phyloP scores from a whole-genome alignment of 2,113 vertebrate species.

The Daboia siamensis region DNA sequence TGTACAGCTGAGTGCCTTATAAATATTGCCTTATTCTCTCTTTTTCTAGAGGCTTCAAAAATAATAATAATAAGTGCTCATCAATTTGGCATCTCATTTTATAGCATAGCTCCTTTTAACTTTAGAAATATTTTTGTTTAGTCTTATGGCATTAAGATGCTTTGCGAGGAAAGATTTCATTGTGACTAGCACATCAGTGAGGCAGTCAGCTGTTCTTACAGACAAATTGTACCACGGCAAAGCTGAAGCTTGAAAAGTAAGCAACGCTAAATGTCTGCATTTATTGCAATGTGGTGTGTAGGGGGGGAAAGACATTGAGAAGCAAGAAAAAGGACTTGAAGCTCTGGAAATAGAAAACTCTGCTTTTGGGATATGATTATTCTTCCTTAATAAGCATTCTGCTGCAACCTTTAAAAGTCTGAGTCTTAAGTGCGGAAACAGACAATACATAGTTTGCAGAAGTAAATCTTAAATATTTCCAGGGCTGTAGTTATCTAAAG shows the following conservation, averaged over 20 bases:
- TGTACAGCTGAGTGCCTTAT: constrained; percentile 2
- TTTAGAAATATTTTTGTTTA: not conserved
- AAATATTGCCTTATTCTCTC: constrained; percentile 18
- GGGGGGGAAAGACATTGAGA: not conserved
- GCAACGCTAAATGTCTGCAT: not conserved
- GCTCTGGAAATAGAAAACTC: not conserved
- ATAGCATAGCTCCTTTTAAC: not conserved
- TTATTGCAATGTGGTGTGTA: not conserved
- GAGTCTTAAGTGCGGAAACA: not conserved
- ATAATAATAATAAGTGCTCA: not conserved
- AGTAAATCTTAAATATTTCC: not conserved
- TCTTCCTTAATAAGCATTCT: not conserved
- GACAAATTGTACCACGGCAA: not conserved
- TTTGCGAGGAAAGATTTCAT: not conserved
- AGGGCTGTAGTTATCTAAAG: not conserved
- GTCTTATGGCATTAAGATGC: not conserved
- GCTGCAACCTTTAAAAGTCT: not conserved
- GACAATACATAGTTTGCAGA: not conserved
- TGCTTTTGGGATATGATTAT: not conserved
- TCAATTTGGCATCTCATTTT: not conserved
- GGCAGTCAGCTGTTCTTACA: not conserved
- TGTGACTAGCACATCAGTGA: not conserved
- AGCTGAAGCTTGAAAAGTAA: not conserved
- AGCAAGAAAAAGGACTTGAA: not conserved
- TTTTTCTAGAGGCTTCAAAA: constrained; percentile 4